Base-by-base conservation (phyloP, 2,888 invertebrate genomes). In the Drosophila suboccidentalis region DNA sequence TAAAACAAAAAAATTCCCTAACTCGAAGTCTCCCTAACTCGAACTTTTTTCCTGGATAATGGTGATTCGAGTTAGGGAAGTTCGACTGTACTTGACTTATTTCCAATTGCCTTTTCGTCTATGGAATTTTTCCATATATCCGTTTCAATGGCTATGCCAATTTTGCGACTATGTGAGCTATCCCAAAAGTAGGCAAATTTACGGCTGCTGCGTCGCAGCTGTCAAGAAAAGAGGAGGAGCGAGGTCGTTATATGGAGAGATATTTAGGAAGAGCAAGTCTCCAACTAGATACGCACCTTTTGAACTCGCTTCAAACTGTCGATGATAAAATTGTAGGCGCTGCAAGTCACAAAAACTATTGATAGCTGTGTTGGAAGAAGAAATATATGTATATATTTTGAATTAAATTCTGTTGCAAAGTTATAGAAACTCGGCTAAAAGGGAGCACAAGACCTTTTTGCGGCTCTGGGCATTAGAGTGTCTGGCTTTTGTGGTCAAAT, bases 401-500 rank as follows among this genome's bases (percentile, higher is more conserved):
- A 74, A 73, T 79, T 70, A 67, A 76, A 83, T 85, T 87, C 57
- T 58, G 69, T 71, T 66, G 68, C 67, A 46, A 71, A 34, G 51
- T 43, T 60, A 44, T 19, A 51, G 15, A 32, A 26, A 47, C 41
- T 26, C 34, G 39, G 32, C 13, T 26, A 67, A 63, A 67, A 63
- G 39, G 62, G 67, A 67, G 57, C 73, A 44, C 43, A 53, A 13
- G 50, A 58, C 68, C 65, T 67, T 80, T 76, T 83, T 79, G 75
- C 62, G 60, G 65, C 57, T 70, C 62, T 51, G 38, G 77, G 82
- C 64, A 83, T 74, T 83, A 71, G 58, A 47, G 71, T 68, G 62
- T 65, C 74, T 49, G 59, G 81, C 80, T 82, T 88, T 86, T 88
- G 83, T 88, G 80, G 82, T 79, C 76, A 79, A 83, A 86, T 83